These are phyloP conservation scores for Pandemis heparana DNA, from an alignment of 2,888 invertebrate species.

Conservation along the genomic window DNA sequence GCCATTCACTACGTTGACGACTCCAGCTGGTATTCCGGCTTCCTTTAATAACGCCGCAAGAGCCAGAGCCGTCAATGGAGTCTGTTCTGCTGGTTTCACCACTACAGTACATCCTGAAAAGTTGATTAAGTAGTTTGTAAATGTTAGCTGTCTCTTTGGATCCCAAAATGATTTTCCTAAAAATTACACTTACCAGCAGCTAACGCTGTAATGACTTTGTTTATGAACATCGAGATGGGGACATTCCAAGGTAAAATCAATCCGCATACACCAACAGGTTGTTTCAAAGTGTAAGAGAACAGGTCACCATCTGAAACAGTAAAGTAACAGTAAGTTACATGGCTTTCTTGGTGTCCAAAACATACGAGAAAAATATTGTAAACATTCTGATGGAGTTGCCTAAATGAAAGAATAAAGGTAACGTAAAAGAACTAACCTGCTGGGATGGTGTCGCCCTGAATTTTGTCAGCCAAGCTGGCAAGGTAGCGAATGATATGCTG, in stretches of 20 bases:
- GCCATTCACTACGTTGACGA: constrained; percentile 95
- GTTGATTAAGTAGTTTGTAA: not conserved
- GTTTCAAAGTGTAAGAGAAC: constrained; percentile 80
- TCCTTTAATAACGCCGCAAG: constrained; percentile 92
- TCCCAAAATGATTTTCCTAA: not conserved
- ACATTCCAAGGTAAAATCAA: constrained; percentile 97
- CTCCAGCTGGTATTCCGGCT: constrained; percentile 96
- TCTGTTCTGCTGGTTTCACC: constrained; percentile 97
- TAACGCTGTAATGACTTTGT: constrained; percentile 93
- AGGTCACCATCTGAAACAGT: not conserved
- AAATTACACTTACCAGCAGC: constrained; percentile 67
- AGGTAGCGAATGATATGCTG: constrained; percentile 88
- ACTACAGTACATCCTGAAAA: constrained; percentile 90
- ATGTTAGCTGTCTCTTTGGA: not conserved
- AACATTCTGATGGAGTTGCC: not conserved
- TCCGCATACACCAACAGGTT: constrained; percentile 90
- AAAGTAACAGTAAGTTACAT: not conserved
- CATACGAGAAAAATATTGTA: not conserved
- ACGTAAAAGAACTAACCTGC: constrained; percentile 54
- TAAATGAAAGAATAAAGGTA: not conserved
- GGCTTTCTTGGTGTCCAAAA: not conserved
- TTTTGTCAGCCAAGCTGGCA: constrained; percentile 96
- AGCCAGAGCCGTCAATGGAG: constrained; percentile 94
- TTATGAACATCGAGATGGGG: constrained; percentile 93
- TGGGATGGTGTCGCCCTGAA: constrained; percentile 90